A percentile compares a stretch with the other conserved stretches of the same genome.
Conservation (phyloP, 2,888 invertebrate species). For the Acanthacorydalis orientalis region DNA sequence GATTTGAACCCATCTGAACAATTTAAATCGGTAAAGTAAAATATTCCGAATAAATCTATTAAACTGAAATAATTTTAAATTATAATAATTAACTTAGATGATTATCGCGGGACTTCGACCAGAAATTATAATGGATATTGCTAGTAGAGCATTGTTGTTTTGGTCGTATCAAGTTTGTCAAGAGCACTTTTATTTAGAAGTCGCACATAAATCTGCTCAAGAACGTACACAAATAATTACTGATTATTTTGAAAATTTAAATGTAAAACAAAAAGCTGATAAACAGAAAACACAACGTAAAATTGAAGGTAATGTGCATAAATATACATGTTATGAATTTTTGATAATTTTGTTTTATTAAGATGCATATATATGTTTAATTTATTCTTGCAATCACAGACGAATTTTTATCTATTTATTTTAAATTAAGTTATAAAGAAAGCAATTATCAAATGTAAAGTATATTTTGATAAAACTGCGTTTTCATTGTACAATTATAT, state of each 20-base stretch:
- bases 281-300: constrained; percentile 9
- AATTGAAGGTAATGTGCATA: constrained; percentile 9
- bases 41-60: background rate
- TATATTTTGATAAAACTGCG: no score
- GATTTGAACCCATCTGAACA: constrained; percentile 25
- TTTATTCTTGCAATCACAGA: no score
- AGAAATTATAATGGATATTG: constrained; percentile 25
- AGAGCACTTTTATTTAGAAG: constrained; percentile 9
- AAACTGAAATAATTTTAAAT: background rate
- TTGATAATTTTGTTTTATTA: no score
- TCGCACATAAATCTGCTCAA: constrained; percentile 5
- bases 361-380: no score
- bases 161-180: constrained; percentile 25
- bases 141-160: constrained; percentile 23
- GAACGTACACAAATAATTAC: constrained; percentile 3
- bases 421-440: no score
- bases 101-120: constrained; percentile 26
- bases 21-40: constrained; percentile 20
- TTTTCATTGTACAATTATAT: no score
- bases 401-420: no score
- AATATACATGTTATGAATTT: no score
- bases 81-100: constrained; percentile 15
- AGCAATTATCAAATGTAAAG: no score
- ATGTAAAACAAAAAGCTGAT: constrained; percentile 9
- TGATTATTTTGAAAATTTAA: constrained; percentile 7